A percentile compares a stretch with the other conserved stretches of the same genome.
Evolutionary conservation across 2,888 invertebrate genomes (phyloP).

Genomic region (Eledona agricola): DNA sequence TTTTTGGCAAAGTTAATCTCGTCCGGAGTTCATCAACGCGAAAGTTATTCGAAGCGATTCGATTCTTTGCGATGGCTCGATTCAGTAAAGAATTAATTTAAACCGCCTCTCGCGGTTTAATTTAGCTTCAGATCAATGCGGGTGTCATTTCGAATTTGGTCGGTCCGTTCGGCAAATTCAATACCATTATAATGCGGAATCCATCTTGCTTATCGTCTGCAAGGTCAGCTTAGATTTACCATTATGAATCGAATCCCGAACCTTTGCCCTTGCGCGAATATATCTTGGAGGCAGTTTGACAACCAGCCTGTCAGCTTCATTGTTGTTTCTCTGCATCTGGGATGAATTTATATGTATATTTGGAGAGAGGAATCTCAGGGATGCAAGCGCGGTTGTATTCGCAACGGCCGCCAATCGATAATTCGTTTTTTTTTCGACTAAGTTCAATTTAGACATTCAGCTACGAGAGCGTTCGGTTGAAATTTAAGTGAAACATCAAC

Average conservation of each 20-base stretch:
- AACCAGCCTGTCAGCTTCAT: conserved; percentile 29
- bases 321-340: conserved; percentile 32
- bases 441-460: conserved; percentile 2
- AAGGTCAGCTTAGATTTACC: conserved; percentile 32
- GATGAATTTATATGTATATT: conserved; percentile 31
- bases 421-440: neutral
- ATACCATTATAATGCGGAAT: conserved; percentile 25
- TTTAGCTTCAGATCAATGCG: neutral
- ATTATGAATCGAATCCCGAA: conserved; percentile 26
- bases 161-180: conserved; percentile 3
- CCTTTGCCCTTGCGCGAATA: conserved; percentile 25
- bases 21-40: conserved; percentile 3
- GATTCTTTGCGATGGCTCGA: neutral
- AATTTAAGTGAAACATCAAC: conserved; percentile 18
- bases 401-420: conserved; percentile 2
- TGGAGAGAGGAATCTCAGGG: conserved; percentile 22
- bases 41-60: conserved; percentile 5
- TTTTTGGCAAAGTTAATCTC: neutral
- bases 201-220: conserved; percentile 23
- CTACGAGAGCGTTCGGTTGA: conserved; percentile 7
- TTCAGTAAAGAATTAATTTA: conserved; percentile 2
- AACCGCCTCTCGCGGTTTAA: neutral
- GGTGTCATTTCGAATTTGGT: neutral
- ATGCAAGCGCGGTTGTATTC: conserved; percentile 20
- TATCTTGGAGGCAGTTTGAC: conserved; percentile 29